phyloP scores from a whole-genome alignment of 2,113 vertebrate species.

The Nettapus auritus region DNA sequence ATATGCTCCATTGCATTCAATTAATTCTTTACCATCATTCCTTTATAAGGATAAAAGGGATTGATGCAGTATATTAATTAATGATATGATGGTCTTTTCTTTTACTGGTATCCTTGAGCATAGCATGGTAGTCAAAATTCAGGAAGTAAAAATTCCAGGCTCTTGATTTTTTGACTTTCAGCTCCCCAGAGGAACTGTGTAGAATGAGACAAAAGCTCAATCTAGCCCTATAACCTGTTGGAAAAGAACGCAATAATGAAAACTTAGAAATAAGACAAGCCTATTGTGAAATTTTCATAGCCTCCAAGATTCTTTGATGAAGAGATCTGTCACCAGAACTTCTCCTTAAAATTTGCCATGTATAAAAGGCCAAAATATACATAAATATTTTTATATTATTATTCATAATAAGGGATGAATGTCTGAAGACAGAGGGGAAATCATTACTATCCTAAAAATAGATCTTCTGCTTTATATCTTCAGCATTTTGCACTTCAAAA shows the following conservation, averaged over 20 bases:
- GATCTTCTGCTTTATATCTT: background rate
- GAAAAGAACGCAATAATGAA: background rate
- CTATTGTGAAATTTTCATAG: background rate
- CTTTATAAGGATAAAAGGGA: background rate
- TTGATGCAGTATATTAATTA: background rate
- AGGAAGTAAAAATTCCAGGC: background rate
- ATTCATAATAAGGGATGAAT: background rate
- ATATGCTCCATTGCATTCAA: background rate
- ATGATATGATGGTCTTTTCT: background rate
- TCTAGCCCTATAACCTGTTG: background rate
- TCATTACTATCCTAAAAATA: background rate
- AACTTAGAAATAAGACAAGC: background rate
- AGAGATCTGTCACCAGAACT: background rate
- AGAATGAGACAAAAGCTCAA: background rate
- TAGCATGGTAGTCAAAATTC: background rate
- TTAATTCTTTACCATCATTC: background rate
- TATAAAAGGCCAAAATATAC: background rate
- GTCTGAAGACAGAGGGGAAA: background rate
- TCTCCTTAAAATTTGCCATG: background rate
- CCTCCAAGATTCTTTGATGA: background rate
- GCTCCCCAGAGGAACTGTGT: background rate
- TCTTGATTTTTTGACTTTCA: background rate
- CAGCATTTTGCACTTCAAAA: slow-evolving; percentile 9
- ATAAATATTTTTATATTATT: background rate
- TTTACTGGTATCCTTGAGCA: background rate